phyloP scores from a whole-genome alignment of 1,140 invertebrate species.

The Aphaenogaster ashmeadi region DNA sequence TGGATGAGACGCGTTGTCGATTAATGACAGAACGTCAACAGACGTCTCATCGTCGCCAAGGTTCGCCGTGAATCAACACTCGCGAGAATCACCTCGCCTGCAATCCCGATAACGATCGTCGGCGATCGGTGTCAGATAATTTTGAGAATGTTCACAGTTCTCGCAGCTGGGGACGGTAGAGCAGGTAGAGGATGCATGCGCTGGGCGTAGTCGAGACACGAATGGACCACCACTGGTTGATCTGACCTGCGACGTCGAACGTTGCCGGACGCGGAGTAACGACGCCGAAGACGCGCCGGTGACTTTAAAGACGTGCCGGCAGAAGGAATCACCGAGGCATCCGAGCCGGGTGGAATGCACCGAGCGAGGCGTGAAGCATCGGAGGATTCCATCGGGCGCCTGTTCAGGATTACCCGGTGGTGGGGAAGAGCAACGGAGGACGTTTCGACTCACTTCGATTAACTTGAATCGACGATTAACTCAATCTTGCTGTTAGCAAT shows the following conservation, averaged over 20 bases:
- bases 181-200: background rate
- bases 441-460: background rate
- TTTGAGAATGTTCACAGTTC: background rate
- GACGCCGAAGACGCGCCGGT: conserved; percentile 13
- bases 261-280: background rate
- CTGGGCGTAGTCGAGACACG: background rate
- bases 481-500: background rate
- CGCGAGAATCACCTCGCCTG: background rate
- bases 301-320: conserved; percentile 17
- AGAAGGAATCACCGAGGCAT: conserved; percentile 32
- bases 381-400: background rate
- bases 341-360: background rate
- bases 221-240: background rate
- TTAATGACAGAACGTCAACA: background rate
- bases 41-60: background rate
- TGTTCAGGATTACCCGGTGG: background rate
- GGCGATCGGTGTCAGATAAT: background rate
- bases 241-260: background rate
- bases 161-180: background rate
- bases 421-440: background rate
- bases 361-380: conserved; percentile 42
- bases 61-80: background rate
- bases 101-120: background rate
- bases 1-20: background rate
- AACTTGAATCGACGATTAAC: background rate